Base-by-base conservation (phyloP, 1,140 invertebrate species). In the Pogonomyrmex californicus region DNA sequence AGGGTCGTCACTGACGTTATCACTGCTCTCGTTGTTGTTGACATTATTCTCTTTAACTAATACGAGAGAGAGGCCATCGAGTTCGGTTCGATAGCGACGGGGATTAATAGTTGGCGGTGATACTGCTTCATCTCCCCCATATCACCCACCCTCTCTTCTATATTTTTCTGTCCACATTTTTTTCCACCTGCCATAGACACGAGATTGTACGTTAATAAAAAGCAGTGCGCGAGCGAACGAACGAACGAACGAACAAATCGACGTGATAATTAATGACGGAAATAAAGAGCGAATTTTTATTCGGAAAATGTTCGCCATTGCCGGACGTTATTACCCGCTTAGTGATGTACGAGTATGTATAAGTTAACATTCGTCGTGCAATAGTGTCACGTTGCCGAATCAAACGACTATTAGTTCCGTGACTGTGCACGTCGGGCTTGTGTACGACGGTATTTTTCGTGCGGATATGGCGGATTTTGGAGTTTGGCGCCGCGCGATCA, bases 41-140 rank as follows among this genome's bases (percentile, higher is more conserved):
- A 56, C 82, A 83, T 83, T 83, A 83, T 83, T 83, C 79, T 83
- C 44, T 83, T 83, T 75, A 83, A 83, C 68, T 83, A 58, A 83
- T 75, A 75, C 68, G 41, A 47, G 68, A 60, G 71, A 5, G 66
- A 23, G 44, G n/a, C 70, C 51, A 83, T 66, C 73, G 87, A 89
- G 75, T 85, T 60, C 36, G 41, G 54, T 58, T 47, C 56, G 56
- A 62, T 70, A 76, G 54, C 62, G 70, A 65, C 47, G 49, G 63
- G 49, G 36, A 51, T 85, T 85, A 85, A 78, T 85, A 85, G 73
- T 76, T 78, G 60, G 82, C 56, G 41, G 56, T 78, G 82, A 85
- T 78, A 65, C 12, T 5, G 33, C 38, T 30, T 1, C 7, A 23
- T 30, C 14, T 9, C 49, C 49, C 63, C 30, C 12, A 9, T 9